Conservation (phyloP, 2,888 invertebrate genomes). For the Orthonevra nobilis region DNA sequence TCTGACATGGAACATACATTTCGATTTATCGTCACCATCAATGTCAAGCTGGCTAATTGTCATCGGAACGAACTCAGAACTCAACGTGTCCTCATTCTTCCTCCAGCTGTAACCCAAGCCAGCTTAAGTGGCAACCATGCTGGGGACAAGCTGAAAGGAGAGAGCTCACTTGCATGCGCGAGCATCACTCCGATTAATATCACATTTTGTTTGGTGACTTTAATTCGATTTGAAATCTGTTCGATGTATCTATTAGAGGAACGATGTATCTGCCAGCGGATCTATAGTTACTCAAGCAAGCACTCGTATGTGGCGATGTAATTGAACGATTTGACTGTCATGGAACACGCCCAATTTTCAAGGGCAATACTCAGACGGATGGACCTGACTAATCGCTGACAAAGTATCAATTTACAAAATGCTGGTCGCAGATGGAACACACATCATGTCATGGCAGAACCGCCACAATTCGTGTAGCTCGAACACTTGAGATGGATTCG, state of each 20-base stretch:
- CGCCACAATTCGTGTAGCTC: neutral
- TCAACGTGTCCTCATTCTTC: conserved; percentile 46
- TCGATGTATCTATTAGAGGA: conserved; percentile 56
- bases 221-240: conserved; percentile 63
- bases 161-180: conserved; percentile 32
- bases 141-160: neutral
- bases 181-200: conserved; percentile 47
- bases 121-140: conserved; percentile 48
- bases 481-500: conserved; percentile 9
- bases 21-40: conserved; percentile 52
- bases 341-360: conserved; percentile 22
- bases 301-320: neutral
- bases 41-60: conserved; percentile 56
- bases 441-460: neutral
- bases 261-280: conserved; percentile 46
- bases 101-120: conserved; percentile 35
- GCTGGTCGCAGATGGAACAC: conserved; percentile 44
- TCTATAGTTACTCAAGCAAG: conserved; percentile 1
- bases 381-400: conserved; percentile 62
- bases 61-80: conserved; percentile 50
- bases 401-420: conserved; percentile 67
- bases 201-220: conserved; percentile 40
- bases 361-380: conserved; percentile 32
- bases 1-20: conserved; percentile 43
- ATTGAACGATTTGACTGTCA: conserved; percentile 45